Evolutionary conservation across 1,140 invertebrate species (phyloP), one percentile per base, ranked within the genome.

Genomic region (Drosophila paulistorum): DNA sequence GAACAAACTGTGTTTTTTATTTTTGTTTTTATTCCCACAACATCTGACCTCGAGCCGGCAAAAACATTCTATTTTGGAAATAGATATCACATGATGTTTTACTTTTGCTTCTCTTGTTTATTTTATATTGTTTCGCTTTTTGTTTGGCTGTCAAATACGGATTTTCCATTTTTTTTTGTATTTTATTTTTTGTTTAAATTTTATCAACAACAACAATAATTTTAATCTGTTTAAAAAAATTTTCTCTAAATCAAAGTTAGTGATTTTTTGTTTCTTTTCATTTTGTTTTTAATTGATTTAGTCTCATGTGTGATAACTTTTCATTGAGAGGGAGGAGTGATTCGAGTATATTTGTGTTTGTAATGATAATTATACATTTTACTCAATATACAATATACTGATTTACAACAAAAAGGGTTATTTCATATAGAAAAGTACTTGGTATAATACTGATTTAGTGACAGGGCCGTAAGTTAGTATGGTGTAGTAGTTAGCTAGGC

Each of bases 51-150:
- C n/a, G n/a, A n/a, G n/a, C n/a, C n/a, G n/a, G n/a, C n/a, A n/a
- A n/a, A n/a, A n/a, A n/a, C n/a, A n/a, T n/a, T n/a, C n/a, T 90
- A 86, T 90, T 90, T 82, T 90, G 86, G 81, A 90, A 90, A 90
- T 90, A 86, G 79, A 90, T 90, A 90, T 90, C 85, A 87, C 85
- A 87, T 84, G 84, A 90, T 80, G 72, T 82, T 86, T 86, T 90
- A 67, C 71, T 85, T 90, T 59, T 81, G 77, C 69, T 77, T 81
- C 9, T 51, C 45, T 51, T 51, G 45, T 51, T 51, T 20, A 23
- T 51, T 51, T 51, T 51, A 20, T 48, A 5, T 48, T 20, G 14
- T 48, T 48, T 48, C 17, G 9, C 42, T 48, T 48, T 48, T 73
- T 73, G 65, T 61, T 30, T 30, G 30, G 30, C 30, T 30, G 30